These are phyloP conservation scores for Lithophane socia DNA, from an alignment of 2,888 invertebrate species.

Conservation along the genomic window DNA sequence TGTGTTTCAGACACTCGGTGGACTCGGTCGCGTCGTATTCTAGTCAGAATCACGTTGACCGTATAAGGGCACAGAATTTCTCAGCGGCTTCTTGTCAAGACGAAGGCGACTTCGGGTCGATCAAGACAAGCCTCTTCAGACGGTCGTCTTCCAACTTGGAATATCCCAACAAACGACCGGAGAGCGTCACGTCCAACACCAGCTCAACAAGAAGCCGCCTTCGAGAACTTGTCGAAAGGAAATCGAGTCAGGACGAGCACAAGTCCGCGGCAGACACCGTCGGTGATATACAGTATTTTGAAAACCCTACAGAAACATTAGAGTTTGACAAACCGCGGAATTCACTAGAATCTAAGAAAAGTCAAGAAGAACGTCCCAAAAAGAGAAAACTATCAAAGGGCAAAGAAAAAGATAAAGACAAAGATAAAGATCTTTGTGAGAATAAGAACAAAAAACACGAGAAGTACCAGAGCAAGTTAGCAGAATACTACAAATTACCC, in stretches of 20 bases:
- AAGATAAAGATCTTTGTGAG: slow-evolving; percentile 81
- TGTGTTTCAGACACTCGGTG: slow-evolving; percentile 89
- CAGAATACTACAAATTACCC: slow-evolving; percentile 87
- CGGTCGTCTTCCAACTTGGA: slow-evolving; percentile 88
- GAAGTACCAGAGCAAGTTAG: slow-evolving; percentile 88
- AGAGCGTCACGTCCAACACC: slow-evolving; percentile 87
- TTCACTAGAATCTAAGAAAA: slow-evolving; percentile 85
- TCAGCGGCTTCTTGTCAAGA: slow-evolving; percentile 90
- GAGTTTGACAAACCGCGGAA: slow-evolving; percentile 86
- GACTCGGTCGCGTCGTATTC: slow-evolving; percentile 91
- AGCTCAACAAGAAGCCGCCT: slow-evolving; percentile 90
- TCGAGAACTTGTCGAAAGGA: slow-evolving; percentile 89
- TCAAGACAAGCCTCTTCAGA: slow-evolving; percentile 88
- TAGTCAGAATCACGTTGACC: slow-evolving; percentile 91
- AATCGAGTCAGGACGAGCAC: slow-evolving; percentile 89
- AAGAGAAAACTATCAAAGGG: slow-evolving; percentile 84
- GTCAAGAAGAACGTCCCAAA: slow-evolving; percentile 86
- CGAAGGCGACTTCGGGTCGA: slow-evolving; percentile 88
- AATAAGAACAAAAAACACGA: slow-evolving; percentile 86
- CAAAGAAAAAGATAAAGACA: slow-evolving; percentile 83
- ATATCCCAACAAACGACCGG: slow-evolving; percentile 84
- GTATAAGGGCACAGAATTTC: slow-evolving; percentile 90
- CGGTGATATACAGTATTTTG: slow-evolving; percentile 88
- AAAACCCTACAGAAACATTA: slow-evolving; percentile 88
- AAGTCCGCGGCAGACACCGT: slow-evolving; percentile 87